Conservation (phyloP, 2,888 invertebrate genomes). For the Eledona agricola region DNA sequence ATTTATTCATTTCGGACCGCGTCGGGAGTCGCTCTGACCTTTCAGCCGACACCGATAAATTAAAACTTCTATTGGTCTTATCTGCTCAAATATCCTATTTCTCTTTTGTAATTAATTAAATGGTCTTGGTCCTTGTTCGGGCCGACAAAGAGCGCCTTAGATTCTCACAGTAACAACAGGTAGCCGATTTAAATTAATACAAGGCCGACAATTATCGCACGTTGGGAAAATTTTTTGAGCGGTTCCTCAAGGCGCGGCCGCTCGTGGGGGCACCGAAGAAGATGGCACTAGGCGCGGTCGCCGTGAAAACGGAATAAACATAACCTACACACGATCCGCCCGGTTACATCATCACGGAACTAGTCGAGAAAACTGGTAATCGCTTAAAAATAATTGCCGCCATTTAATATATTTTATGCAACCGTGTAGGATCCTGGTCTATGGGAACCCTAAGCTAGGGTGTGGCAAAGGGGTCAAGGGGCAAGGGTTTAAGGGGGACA, state of each 20-base stretch:
- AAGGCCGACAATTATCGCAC: too few relatives aligned
- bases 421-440: constrained; percentile 19
- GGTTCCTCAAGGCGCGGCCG: too few relatives aligned
- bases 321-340: constrained; percentile 33
- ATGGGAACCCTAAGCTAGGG: constrained; percentile 10
- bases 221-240: too few relatives aligned
- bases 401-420: constrained; percentile 21
- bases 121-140: too few relatives aligned
- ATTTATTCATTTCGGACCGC: too few relatives aligned
- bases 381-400: constrained; percentile 14
- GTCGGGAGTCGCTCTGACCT: background rate
- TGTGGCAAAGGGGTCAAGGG: constrained; percentile 4
- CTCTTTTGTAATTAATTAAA: too few relatives aligned
- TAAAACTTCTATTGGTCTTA: too few relatives aligned
- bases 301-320: constrained; percentile 41
- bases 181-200: too few relatives aligned
- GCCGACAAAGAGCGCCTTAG: too few relatives aligned
- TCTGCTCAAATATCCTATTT: too few relatives aligned
- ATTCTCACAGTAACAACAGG: too few relatives aligned
- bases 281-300: constrained; percentile 51
- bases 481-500: constrained; percentile 20
- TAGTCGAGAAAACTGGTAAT: constrained; percentile 7
- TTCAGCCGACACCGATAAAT: background rate
- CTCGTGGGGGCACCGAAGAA: too few relatives aligned
- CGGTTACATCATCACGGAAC: constrained; percentile 31